Percentiles rank a stretch among this genome's conserved stretches.
Conservation (phyloP, 2,113 vertebrate genomes). For the Phrynocephalus versicolor region DNA sequence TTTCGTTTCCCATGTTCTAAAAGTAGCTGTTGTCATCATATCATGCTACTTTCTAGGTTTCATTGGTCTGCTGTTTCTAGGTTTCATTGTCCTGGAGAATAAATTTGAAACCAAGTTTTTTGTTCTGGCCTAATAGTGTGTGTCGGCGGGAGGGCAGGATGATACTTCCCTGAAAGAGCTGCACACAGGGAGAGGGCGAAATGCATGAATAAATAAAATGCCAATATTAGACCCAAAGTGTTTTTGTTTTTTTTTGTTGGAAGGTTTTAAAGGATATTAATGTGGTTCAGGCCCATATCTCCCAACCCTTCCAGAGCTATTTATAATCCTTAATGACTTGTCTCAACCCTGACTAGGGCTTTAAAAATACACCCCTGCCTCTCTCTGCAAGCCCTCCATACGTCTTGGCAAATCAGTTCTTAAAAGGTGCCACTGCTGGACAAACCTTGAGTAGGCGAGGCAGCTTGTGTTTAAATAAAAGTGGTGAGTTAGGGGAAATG, state of each 20-base stretch:
- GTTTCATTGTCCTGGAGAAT: neutral
- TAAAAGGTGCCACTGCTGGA: neutral
- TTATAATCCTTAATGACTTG: constrained; percentile 41
- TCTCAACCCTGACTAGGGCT: constrained; percentile 24
- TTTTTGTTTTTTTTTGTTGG: too few species aligned
- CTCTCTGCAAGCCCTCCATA: constrained; percentile 10
- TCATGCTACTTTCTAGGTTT: neutral
- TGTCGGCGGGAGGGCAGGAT: neutral
- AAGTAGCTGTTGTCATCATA: neutral
- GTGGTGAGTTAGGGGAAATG: neutral
- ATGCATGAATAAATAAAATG: constrained; percentile 34
- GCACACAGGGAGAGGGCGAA: neutral
- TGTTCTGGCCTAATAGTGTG: constrained; percentile 18
- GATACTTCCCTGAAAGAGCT: constrained; percentile 21
- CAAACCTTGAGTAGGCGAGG: neutral
- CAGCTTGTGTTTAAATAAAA: neutral
- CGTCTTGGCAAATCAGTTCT: constrained; percentile 15
- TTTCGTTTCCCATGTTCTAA: neutral
- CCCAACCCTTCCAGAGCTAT: constrained; percentile 24
- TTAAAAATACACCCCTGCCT: constrained; percentile 3
- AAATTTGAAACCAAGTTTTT: constrained; percentile 24
- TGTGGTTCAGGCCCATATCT: constrained; percentile 24
- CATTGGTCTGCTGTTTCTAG: neutral
- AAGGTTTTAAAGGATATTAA: constrained; percentile 33
- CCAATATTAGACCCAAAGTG: constrained; percentile 9